Conservation (phyloP, 1,140 invertebrate species). For the Melipona quadrifasciata region DNA sequence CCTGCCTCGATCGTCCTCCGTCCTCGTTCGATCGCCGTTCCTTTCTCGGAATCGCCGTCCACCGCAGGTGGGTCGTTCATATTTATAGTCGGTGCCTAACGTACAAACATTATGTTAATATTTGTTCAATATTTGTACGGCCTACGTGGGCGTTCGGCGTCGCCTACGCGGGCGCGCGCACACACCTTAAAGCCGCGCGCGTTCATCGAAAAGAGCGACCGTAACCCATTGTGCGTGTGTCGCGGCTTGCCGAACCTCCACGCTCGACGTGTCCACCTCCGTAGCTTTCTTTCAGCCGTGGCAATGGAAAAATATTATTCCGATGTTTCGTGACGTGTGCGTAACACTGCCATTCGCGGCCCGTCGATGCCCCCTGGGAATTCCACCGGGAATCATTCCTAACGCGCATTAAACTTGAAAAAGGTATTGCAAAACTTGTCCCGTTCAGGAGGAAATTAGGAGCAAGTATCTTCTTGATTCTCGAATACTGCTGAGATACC, state of each 20-base stretch:
- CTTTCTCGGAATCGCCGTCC: background rate
- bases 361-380: background rate
- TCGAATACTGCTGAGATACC: no score
- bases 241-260: background rate
- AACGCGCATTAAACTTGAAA: background rate
- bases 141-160: constrained; percentile 47
- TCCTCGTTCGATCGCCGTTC: no score
- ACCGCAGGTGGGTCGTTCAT: constrained; percentile 15
- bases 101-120: constrained; percentile 61
- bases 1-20: background rate
- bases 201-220: constrained; percentile 39
- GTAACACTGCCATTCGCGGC: constrained; percentile 23
- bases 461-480: no score
- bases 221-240: constrained; percentile 27
- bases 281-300: constrained; percentile 8
- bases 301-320: constrained; percentile 35
- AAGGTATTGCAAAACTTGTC: background rate
- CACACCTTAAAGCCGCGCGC: constrained; percentile 28
- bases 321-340: constrained; percentile 29
- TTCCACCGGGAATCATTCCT: no score
- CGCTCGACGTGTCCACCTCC: constrained; percentile 39
- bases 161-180: constrained; percentile 38
- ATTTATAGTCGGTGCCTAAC: constrained; percentile 32
- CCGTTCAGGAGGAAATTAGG: constrained; percentile 35
- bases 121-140: constrained; percentile 61